A percentile compares a stretch with the other conserved stretches of the same genome.
Conservation (phyloP, 2,888 invertebrate genomes). For the Ochlodes sylvanus region DNA sequence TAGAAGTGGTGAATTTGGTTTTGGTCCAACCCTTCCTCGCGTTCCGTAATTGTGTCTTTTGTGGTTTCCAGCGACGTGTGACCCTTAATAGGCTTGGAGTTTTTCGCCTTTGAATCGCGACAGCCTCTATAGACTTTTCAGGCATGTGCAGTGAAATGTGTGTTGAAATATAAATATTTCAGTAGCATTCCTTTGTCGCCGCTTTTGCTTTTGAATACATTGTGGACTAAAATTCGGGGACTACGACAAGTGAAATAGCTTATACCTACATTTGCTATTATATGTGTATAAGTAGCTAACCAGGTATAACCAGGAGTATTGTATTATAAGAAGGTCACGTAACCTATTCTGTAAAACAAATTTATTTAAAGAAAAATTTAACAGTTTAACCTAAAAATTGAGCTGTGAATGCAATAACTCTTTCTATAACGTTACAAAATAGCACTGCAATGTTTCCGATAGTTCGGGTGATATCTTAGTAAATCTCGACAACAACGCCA, state of each 20-base stretch:
- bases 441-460: no score
- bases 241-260: constrained; percentile 2
- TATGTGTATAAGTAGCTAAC: no score
- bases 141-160: constrained; percentile 25
- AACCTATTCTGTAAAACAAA: no score
- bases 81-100: constrained; percentile 68
- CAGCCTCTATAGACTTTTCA: constrained; percentile 52
- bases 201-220: constrained; percentile 5
- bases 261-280: neutral
- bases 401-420: no score
- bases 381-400: no score
- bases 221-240: neutral
- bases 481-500: no score
- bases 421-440: no score
- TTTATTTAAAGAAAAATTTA: no score
- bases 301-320: no score
- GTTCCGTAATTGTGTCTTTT: constrained; percentile 77
- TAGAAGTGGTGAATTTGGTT: constrained; percentile 65
- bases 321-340: no score
- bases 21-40: constrained; percentile 72
- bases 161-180: constrained; percentile 33
- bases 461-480: no score
- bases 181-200: constrained; percentile 29
- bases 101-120: constrained; percentile 66
- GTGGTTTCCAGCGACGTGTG: constrained; percentile 72